phyloP scores from a whole-genome alignment of 2,113 vertebrate species.

The Parus major region DNA sequence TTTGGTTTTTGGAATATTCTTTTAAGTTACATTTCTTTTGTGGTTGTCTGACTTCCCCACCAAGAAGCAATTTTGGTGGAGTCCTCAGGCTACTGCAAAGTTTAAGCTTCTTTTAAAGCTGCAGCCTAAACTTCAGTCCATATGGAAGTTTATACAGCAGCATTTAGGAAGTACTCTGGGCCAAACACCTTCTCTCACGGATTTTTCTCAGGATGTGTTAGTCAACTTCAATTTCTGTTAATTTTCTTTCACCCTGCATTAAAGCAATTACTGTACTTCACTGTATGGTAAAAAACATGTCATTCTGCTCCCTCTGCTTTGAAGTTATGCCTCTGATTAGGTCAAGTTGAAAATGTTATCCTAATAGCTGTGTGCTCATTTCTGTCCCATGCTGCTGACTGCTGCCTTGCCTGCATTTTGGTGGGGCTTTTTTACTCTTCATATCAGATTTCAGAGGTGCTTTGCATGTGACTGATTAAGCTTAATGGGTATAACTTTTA shows the following conservation, averaged over 20 bases:
- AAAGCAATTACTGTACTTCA: slow-evolving; percentile 26
- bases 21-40: slow-evolving; percentile 10
- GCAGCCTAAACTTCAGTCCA: background rate
- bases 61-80: background rate
- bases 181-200: background rate
- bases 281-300: background rate
- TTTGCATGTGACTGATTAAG: slow-evolving; percentile 41
- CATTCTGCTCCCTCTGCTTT: background rate
- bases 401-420: background rate
- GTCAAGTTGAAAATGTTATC: background rate
- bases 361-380: background rate
- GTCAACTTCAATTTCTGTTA: slow-evolving; percentile 27
- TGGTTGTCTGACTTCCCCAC: background rate
- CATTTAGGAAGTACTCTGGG: background rate
- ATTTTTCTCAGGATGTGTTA: slow-evolving; percentile 23
- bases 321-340: background rate
- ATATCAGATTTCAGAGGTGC: slow-evolving; percentile 24
- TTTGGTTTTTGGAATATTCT: background rate
- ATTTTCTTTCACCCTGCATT: slow-evolving; percentile 39
- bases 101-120: background rate
- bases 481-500: background rate
- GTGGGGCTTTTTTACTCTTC: background rate
- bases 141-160: background rate
- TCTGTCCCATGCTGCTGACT: background rate
- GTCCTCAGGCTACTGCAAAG: background rate